phyloP scores from a whole-genome alignment of 2,797 vertebrate species.

The Epinephelus malabaricus region DNA sequence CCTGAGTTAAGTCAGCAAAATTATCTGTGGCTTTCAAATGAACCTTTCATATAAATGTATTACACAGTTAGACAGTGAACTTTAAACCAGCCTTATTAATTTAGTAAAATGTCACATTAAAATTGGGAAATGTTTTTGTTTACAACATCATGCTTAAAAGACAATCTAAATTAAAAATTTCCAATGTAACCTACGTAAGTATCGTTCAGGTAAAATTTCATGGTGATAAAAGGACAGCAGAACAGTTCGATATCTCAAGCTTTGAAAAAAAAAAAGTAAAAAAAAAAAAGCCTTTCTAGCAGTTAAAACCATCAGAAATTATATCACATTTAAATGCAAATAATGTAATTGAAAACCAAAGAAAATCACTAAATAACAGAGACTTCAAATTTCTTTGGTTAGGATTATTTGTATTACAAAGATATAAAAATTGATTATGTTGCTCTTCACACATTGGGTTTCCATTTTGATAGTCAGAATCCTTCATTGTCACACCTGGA shows the following conservation, averaged over 20 bases:
- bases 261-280: slow-evolving; percentile 48
- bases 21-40: slow-evolving; percentile 50
- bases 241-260: slow-evolving; percentile 73
- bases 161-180: slow-evolving; percentile 47
- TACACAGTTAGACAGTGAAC: slow-evolving; percentile 49
- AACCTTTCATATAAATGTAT: slow-evolving; percentile 44
- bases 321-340: slow-evolving; percentile 77
- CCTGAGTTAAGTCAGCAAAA: slow-evolving; percentile 68
- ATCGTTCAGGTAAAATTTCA: slow-evolving; percentile 56
- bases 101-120: slow-evolving; percentile 68
- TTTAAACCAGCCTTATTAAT: slow-evolving; percentile 50
- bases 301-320: slow-evolving; percentile 76
- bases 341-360: slow-evolving; percentile 81
- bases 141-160: slow-evolving; percentile 60
- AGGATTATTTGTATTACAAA: slow-evolving; percentile 90
- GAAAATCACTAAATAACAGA: slow-evolving; percentile 86
- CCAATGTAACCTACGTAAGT: slow-evolving; percentile 35
- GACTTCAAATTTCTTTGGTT: slow-evolving; percentile 97
- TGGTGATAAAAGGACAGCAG: slow-evolving; percentile 58
- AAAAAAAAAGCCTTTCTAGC: slow-evolving; percentile 70
- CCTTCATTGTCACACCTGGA: slow-evolving; percentile 79
- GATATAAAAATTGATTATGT: slow-evolving; percentile 87
- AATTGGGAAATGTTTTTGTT: slow-evolving; percentile 60
- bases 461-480: slow-evolving; percentile 83
- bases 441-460: slow-evolving; percentile 84